Conservation (phyloP, 2,888 invertebrate species). For the Ophion ellenae region DNA sequence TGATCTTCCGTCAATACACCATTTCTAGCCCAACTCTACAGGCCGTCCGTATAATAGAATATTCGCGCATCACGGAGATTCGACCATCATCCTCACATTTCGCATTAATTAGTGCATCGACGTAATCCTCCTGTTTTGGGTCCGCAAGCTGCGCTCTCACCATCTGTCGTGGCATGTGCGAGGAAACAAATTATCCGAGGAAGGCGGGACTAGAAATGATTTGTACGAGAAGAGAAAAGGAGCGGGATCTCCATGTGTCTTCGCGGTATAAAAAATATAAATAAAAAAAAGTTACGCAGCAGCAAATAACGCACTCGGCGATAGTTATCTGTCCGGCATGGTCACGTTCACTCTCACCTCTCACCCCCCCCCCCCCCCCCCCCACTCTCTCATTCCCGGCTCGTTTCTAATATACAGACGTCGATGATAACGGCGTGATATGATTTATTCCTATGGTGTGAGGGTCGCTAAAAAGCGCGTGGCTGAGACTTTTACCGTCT, state of each 20-base stretch:
- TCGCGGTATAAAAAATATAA: neutral
- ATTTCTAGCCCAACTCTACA: too few species aligned
- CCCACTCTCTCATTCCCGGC: too few species aligned
- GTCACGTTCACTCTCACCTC: neutral
- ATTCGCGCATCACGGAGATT: too few species aligned
- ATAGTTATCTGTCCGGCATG: neutral
- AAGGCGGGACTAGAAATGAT: conserved; percentile 1
- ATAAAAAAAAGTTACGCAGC: neutral
- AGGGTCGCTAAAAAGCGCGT: conserved; percentile 14
- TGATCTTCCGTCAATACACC: too few species aligned
- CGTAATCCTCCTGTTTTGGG: too few species aligned
- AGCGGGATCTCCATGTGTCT: neutral
- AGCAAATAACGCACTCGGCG: neutral
- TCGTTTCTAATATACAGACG: conserved; percentile 7
- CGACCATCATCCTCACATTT: too few species aligned
- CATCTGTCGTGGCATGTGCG: neutral
- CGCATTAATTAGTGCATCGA: too few species aligned
- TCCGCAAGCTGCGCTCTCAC: neutral
- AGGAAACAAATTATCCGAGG: neutral
- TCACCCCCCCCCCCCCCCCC: neutral
- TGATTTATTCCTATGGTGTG: conserved; percentile 34
- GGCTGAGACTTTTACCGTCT: conserved; percentile 31
- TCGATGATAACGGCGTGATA: conserved; percentile 15
- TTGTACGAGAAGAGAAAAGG: conserved; percentile 6
- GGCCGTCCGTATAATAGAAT: too few species aligned